Conservation (phyloP, 2,888 invertebrate genomes). For the Agapostemon virescens region DNA sequence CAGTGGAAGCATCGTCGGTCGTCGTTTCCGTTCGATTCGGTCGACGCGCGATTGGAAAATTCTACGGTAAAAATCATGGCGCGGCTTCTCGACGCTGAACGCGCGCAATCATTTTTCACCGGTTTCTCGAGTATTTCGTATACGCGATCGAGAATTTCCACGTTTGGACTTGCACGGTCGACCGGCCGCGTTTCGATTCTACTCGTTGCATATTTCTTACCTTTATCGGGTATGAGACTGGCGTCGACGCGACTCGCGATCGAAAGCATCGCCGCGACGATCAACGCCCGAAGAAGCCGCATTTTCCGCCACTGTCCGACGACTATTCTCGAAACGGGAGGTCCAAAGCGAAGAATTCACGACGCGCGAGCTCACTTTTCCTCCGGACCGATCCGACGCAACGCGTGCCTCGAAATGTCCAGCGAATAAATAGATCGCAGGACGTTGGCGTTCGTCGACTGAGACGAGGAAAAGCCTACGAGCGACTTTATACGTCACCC, state of each 20-base stretch:
- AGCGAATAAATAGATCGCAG: conserved; percentile 25
- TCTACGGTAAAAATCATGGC: neutral
- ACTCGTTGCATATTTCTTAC: conserved; percentile 22
- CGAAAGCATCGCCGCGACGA: conserved; percentile 34
- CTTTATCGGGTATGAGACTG: conserved; percentile 47
- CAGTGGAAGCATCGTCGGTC: neutral
- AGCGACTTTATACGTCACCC: conserved; percentile 79
- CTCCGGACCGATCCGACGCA: neutral
- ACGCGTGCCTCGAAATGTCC: neutral
- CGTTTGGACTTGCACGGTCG: neutral
- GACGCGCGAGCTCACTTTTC: neutral
- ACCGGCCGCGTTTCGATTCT: neutral
- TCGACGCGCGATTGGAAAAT: neutral
- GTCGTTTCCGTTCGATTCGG: neutral
- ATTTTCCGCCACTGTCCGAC: conserved; percentile 52
- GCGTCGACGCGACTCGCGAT: conserved; percentile 20
- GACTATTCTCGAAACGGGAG: neutral
- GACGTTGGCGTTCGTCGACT: conserved; percentile 68
- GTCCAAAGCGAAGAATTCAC: neutral
- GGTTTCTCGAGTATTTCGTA: neutral
- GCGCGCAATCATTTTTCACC: neutral
- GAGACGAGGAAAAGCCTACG: conserved; percentile 72
- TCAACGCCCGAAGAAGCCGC: conserved; percentile 31
- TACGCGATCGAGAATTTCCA: neutral
- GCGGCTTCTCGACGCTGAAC: neutral